Base-by-base conservation (phyloP, 2,113 vertebrate species). In the Eretmodus cyanostictus region DNA sequence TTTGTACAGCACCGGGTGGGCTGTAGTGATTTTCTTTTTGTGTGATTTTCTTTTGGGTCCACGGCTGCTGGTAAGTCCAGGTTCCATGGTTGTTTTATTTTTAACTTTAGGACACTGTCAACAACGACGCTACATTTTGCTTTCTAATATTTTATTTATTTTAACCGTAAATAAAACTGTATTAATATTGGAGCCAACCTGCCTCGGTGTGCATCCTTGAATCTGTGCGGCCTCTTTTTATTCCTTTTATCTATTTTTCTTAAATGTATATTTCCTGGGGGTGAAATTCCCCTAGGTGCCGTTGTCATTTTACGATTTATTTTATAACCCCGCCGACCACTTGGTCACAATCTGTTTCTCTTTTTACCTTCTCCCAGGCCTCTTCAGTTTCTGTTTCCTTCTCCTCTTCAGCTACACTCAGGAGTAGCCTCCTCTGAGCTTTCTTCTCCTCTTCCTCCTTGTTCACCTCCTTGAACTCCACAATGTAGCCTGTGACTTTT, bases 401-500 rank as follows among this genome's bases (percentile, higher is more conserved):
- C 89, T 92, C 90, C 36, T 96, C 93, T 27, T 95, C 94, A 3
- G 57, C 85, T 0, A 66, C 85, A 2, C 83, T 93, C 27, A 95
- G 71, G 57, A 95, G 81, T 47, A 94, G 88, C 80, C 5, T 94
- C 89, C 91, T 95, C 87, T 96, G 87, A 47, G 94, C 93, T 55
- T 94, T 96, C 90, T 91, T 98, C 89, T 97, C 97, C 96, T 95
- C 94, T 78, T 94, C 94, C 57, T 95, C 95, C 40, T 93, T 95
- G 91, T 94, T 87, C 49, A 99, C 97, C 92, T 99, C 98, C 96
- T 98, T 98, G 89, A 96, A 99, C 93, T 99, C 99, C 85, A 98
- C 97, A 73, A 99, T 97, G 82, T 99, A 99, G 78, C 99, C 98
- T 38, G 97, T 99, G 82, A 99, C 94, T 94, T 97, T 99, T 89